Evolutionary conservation across 2,888 invertebrate genomes (phyloP).

Genomic region (Heteropelma amictum): DNA sequence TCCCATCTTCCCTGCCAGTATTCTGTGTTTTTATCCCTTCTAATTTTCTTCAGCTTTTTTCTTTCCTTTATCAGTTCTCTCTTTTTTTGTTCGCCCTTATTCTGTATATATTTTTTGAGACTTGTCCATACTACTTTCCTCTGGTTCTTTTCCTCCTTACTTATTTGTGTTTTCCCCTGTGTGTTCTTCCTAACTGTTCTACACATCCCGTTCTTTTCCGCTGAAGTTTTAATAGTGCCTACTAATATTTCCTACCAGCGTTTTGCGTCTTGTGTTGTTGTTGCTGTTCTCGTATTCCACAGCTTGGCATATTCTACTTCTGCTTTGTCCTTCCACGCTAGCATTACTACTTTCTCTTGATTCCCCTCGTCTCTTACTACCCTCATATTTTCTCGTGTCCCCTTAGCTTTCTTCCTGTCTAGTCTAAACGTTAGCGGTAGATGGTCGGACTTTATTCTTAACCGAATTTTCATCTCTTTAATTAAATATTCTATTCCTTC

Average conservation of each 20-base stretch:
- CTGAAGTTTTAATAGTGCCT: background rate
- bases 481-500: background rate
- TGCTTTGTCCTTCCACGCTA: background rate
- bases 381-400: background rate
- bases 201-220: background rate
- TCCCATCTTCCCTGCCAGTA: background rate
- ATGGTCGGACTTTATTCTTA: conserved; percentile 22
- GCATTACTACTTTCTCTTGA: too few species aligned
- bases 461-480: background rate
- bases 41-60: background rate
- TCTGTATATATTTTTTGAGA: background rate
- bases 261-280: too few species aligned
- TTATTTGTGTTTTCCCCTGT: too few species aligned
- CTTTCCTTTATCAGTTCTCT: background rate
- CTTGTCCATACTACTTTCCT: background rate
- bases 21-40: background rate
- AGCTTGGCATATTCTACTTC: background rate
- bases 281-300: background rate
- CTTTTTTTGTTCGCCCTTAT: background rate
- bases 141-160: background rate
- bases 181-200: too few species aligned
- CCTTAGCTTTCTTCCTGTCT: background rate
- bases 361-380: too few species aligned
- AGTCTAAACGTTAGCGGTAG: background rate
- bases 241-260: conserved; percentile 10